Evolutionary conservation across 2,113 vertebrate species (phyloP).

Genomic region (Manacus vitellinus): DNA sequence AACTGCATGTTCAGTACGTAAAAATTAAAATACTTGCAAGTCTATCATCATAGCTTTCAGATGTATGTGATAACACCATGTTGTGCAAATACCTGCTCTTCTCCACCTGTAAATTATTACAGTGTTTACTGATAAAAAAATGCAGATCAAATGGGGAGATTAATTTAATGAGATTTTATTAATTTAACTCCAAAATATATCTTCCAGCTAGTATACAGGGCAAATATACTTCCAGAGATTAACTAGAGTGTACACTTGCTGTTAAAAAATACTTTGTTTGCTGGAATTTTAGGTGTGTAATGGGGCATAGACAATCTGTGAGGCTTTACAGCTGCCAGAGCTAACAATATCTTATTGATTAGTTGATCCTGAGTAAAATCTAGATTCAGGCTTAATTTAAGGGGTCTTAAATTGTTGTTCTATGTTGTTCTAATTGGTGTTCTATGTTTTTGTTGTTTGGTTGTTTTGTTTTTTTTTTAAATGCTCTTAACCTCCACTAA

Average conservation of each 20-base stretch:
- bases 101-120: background rate
- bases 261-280: background rate
- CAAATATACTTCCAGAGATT: background rate
- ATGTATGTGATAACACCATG: background rate
- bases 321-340: background rate
- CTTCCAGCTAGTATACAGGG: background rate
- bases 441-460: background rate
- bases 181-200: background rate
- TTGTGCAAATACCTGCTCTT: background rate
- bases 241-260: background rate
- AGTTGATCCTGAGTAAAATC: background rate
- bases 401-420: background rate
- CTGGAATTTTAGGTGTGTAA: background rate
- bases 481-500: background rate
- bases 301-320: background rate
- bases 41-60: background rate
- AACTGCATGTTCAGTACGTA: background rate
- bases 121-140: background rate
- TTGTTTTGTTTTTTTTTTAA: background rate
- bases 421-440: background rate
- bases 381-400: background rate
- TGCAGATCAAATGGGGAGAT: background rate
- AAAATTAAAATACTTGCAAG: background rate
- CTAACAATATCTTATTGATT: background rate
- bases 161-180: background rate